Evolutionary conservation across 2,113 vertebrate genomes (phyloP), one percentile per base, ranked within the genome.

Genomic region (Prionailurus viverrinus): DNA sequence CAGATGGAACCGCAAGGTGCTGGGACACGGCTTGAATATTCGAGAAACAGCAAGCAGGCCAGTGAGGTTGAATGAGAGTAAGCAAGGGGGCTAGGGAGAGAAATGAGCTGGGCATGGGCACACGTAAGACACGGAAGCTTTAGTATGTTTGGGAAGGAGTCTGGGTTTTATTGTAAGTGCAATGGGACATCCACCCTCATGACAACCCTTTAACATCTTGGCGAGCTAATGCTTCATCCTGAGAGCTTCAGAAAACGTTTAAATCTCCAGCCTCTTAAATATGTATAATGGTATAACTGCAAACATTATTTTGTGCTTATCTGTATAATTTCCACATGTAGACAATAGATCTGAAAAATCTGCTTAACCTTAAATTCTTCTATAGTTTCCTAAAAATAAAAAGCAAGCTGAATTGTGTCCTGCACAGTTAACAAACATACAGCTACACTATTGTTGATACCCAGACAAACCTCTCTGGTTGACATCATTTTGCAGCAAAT

Each of bases 291-390:
- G 23, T 85, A 73, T 5, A 80, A 6, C 12, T 31, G 15, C 31
- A 80, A 63, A 73, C 15, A 45, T 19, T 58, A 79, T 41, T 94
- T 96, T 91, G 65, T 86, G 53, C 48, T 78, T 96, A 71, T 79
- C 58, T 66, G 31, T 48, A 6, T 68, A 39, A 87, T 74, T 90
- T 92, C 63, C 88, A 92, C 39, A 88, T 39, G 16, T 25, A 65
- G 84, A 86, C 71, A 39, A 84, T 0, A 80, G 63, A 96, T 79
- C n/a, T 90, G 66, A 53, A 90, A 96, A 89, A 39, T 82, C 36
- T 82, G 55, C 58, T 82, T 87, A 81, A 58, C 25, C 45, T 69
- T 87, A 61, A 58, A 51, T 39, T 83, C 33, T 15, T 86, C 55
- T 23, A 68, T 1, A 88, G 89, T 39, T 76, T 81, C 31, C 9